Conservation (phyloP, 2,113 vertebrate genomes). For the Dromaius novaehollandiae region DNA sequence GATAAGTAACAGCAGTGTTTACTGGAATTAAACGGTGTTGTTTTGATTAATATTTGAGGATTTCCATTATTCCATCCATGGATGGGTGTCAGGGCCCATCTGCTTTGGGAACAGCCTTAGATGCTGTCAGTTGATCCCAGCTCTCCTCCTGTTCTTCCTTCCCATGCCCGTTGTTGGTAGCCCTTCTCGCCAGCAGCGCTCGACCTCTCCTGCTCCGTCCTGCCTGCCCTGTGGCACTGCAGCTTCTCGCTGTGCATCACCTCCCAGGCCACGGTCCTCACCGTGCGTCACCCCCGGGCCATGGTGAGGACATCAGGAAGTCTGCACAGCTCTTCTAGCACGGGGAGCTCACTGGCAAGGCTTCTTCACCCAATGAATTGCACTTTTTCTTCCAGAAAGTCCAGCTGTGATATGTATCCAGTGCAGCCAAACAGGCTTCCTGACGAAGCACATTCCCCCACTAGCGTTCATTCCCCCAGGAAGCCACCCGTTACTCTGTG, state of each 20-base stretch:
- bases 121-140: accelerated
- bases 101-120: neutral
- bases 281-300: neutral
- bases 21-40: neutral
- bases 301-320: neutral
- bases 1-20: neutral
- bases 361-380: neutral
- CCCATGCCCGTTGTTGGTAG: neutral
- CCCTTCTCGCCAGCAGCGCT: neutral
- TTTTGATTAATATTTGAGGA: neutral
- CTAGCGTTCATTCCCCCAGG: neutral
- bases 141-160: neutral
- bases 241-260: neutral
- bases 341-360: neutral
- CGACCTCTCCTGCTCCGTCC: neutral
- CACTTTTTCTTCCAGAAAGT: conserved; percentile 13
- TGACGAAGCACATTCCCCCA: conserved; percentile 23
- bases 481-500: neutral
- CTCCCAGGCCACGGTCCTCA: neutral
- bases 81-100: neutral
- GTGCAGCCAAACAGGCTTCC: conserved; percentile 27
- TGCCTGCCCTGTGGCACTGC: neutral
- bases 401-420: conserved; percentile 1
- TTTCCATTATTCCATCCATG: neutral
- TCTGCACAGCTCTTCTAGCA: neutral